phyloP scores from a whole-genome alignment of 2,888 invertebrate genomes.

The Xestia rhomboidea region DNA sequence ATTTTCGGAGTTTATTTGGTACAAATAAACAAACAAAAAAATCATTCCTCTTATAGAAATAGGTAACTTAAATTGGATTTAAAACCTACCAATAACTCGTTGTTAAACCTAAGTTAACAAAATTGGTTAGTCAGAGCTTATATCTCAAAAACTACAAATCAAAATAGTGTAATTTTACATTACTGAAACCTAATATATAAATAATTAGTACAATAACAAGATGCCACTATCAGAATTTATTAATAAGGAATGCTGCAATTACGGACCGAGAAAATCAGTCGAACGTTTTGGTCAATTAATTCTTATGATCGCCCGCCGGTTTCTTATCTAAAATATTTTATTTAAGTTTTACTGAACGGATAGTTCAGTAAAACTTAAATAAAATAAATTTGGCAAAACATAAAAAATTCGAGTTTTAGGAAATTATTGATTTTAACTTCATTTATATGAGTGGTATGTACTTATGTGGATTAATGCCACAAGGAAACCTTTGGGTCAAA shows the following conservation, averaged over 20 bases:
- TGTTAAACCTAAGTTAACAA: not conserved
- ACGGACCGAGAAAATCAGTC: conserved; percentile 47
- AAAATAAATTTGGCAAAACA: not conserved
- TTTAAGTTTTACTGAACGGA: conserved; percentile 19
- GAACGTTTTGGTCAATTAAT: conserved; percentile 60
- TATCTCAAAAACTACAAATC: not conserved
- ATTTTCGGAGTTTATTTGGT: too few relatives aligned
- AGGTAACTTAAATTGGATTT: not conserved
- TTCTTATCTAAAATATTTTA: conserved; percentile 40
- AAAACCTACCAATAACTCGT: not conserved
- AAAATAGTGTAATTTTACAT: not conserved
- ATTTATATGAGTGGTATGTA: not conserved
- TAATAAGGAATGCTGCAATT: conserved; percentile 39
- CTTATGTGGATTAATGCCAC: not conserved
- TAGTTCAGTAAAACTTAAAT: too few relatives aligned
- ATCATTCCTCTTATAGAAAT: too few relatives aligned
- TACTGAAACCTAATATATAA: not conserved
- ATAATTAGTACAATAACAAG: conserved; percentile 20
- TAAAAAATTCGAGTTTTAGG: not conserved
- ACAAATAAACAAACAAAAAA: too few relatives aligned
- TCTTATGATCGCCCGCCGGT: conserved; percentile 40
- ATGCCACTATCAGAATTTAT: conserved; percentile 31
- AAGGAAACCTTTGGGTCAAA: not conserved
- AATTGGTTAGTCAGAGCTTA: not conserved
- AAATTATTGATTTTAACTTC: not conserved